Conservation (phyloP, 2,113 vertebrate genomes). For the Phyllostomus discolor region DNA sequence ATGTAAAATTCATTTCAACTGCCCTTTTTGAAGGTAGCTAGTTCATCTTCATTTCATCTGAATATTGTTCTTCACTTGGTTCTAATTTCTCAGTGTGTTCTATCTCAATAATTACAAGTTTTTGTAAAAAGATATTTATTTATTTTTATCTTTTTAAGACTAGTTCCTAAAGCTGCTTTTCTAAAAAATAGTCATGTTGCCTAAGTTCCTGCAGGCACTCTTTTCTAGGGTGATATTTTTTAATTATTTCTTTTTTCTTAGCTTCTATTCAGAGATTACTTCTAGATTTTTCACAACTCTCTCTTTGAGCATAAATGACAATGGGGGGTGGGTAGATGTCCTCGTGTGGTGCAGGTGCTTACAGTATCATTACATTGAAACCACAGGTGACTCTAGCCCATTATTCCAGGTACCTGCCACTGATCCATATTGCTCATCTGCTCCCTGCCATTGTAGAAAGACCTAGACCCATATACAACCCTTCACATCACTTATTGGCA, state of each 20-base stretch:
- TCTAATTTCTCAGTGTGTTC: not conserved
- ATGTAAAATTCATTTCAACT: not conserved
- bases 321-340: too few species aligned
- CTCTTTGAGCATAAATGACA: not conserved
- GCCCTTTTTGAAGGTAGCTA: not conserved
- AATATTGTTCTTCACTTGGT: not conserved
- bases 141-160: not conserved
- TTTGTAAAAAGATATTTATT: not conserved
- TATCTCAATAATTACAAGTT: not conserved
- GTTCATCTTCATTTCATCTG: not conserved
- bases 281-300: not conserved
- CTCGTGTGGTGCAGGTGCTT: not conserved
- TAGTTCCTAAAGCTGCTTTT: not conserved
- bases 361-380: not conserved
- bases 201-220: not conserved
- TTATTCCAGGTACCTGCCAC: not conserved
- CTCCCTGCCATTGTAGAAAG: not conserved
- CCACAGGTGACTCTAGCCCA: not conserved
- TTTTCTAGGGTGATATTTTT: not conserved
- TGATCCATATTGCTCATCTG: not conserved
- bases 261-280: not conserved
- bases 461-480: not conserved
- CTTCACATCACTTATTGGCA: not conserved
- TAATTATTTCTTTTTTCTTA: not conserved
- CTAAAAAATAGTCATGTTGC: not conserved